These are phyloP conservation scores for Prorops nasuta DNA, from an alignment of 1,140 invertebrate species.

Conservation along the genomic window DNA sequence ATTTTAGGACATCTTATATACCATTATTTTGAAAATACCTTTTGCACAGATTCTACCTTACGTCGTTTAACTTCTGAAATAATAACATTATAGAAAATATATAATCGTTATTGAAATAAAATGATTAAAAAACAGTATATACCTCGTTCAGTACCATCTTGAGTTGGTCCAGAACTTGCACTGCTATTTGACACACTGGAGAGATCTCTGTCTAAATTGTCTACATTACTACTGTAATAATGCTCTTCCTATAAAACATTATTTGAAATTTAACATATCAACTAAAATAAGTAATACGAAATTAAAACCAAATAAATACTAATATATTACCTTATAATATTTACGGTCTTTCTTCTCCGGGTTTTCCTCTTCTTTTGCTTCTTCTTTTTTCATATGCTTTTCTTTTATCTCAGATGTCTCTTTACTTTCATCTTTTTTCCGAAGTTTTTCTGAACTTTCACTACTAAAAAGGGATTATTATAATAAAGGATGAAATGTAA, in stretches of 20 bases:
- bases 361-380: conserved; percentile 54
- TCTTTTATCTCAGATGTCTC: conserved; percentile 52
- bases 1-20: too few species aligned
- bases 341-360: conserved; percentile 54
- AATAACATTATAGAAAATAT: conserved; percentile 14
- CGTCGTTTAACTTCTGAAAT: conserved; percentile 68
- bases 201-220: conserved; percentile 55
- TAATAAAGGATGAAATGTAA: neutral
- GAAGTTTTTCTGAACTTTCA: conserved; percentile 41
- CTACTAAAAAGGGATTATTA: conserved; percentile 19
- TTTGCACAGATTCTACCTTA: conserved; percentile 74
- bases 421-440: conserved; percentile 48
- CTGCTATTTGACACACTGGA: conserved; percentile 59
- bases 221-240: conserved; percentile 48
- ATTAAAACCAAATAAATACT: too few species aligned
- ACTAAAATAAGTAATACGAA: too few species aligned
- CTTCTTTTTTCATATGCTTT: conserved; percentile 56
- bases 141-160: conserved; percentile 60
- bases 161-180: conserved; percentile 48
- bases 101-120: conserved; percentile 3
- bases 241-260: conserved; percentile 54
- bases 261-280: neutral
- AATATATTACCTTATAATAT: conserved; percentile 49
- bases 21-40: too few species aligned
- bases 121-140: conserved; percentile 6